A percentile compares a stretch with the other conserved stretches of the same genome.
phyloP scores from a whole-genome alignment of 35 echinoderm and acorn worm species.

The Hemicentrotus pulcherrimus region DNA sequence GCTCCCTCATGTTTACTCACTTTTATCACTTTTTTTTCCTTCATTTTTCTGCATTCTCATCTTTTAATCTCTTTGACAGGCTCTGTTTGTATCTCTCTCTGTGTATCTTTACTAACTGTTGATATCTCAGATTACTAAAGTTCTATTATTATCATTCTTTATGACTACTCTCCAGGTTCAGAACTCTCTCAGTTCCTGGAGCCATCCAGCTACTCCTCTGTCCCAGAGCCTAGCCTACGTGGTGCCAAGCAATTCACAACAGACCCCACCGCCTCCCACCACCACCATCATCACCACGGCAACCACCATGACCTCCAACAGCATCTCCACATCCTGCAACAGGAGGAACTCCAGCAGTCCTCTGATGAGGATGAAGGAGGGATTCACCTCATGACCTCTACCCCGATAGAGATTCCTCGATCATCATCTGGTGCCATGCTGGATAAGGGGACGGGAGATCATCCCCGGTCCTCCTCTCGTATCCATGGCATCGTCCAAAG shows the following conservation, averaged over 20 bases:
- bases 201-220: neutral
- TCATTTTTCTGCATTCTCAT: no score
- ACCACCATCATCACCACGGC: neutral
- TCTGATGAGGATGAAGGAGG: neutral
- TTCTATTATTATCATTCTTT: neutral
- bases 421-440: neutral
- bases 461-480: neutral
- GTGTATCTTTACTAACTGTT: no score
- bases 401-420: neutral
- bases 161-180: neutral
- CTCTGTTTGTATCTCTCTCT: no score
- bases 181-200: slow-evolving; percentile 40
- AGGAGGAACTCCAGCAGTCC: neutral
- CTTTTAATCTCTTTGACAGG: no score
- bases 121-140: neutral
- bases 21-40: no score
- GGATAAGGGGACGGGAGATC: neutral
- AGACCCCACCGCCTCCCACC: neutral
- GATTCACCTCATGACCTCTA: neutral
- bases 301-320: neutral
- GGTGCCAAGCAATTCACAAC: neutral
- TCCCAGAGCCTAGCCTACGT: slow-evolving; percentile 52
- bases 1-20: no score
- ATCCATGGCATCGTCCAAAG: slow-evolving; percentile 46
- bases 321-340: neutral